phyloP scores from a whole-genome alignment of 2,797 vertebrate genomes.

The Pseudopleuronectes americanus region DNA sequence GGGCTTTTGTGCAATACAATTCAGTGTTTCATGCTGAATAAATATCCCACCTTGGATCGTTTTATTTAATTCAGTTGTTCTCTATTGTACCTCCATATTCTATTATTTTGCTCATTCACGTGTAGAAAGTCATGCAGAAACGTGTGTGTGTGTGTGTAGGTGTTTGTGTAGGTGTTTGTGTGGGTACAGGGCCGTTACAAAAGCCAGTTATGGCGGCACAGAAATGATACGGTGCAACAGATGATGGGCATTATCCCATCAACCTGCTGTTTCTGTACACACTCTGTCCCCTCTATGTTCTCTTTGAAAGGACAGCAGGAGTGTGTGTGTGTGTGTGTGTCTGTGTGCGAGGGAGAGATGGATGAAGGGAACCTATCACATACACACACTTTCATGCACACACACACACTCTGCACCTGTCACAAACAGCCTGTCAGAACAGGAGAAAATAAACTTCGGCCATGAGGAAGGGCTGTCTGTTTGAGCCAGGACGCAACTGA shows the following conservation, averaged over 20 bases:
- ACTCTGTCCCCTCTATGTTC: constrained; percentile 80
- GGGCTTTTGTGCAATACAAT: neutral
- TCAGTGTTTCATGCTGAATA: too few relatives aligned
- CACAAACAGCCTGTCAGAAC: constrained; percentile 75
- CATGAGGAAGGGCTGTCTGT: constrained; percentile 46
- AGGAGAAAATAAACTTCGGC: constrained; percentile 72
- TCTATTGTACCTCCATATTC: neutral
- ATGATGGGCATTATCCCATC: constrained; percentile 86
- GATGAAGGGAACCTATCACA: constrained; percentile 48
- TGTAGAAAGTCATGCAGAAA: constrained; percentile 34
- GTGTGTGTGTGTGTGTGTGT: constrained; percentile 64
- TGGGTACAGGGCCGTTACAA: constrained; percentile 70
- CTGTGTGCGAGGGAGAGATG: constrained; percentile 34
- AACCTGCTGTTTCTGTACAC: constrained; percentile 81
- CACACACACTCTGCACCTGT: constrained; percentile 74
- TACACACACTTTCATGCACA: constrained; percentile 39
- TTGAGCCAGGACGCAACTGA: constrained; percentile 7
- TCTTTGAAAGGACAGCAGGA: constrained; percentile 79
- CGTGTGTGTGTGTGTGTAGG: neutral
- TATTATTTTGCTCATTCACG: constrained; percentile 3
- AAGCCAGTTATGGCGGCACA: constrained; percentile 76
- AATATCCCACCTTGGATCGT: neutral
- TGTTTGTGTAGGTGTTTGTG: constrained; percentile 19
- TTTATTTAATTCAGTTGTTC: neutral
- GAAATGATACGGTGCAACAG: constrained; percentile 85